Evolutionary conservation across 30 jellyfish, hydroid and myxozoan species (phyloP).

Genomic region (Cassiopea andromeda): DNA sequence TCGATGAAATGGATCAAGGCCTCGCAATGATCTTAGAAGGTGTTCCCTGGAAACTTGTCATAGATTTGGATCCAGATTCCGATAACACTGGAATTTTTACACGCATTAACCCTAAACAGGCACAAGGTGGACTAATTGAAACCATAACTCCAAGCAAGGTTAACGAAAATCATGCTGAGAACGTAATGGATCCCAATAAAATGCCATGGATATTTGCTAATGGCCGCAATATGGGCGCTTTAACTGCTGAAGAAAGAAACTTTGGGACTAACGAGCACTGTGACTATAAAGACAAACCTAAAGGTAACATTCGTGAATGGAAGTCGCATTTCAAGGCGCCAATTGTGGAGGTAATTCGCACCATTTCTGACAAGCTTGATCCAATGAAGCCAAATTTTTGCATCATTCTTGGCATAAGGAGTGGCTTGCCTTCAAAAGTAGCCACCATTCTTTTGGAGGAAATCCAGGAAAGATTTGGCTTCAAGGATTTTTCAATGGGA

Average conservation of each 20-base stretch:
- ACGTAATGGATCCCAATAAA: constrained; percentile 8
- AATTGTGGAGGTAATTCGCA: background rate
- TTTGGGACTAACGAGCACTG: background rate
- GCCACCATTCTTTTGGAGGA: constrained; percentile 23
- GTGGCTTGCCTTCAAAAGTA: constrained; percentile 8
- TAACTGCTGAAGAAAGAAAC: background rate
- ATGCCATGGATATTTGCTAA: constrained; percentile 64
- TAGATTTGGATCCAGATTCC: constrained; percentile 48
- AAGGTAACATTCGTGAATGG: constrained; percentile 8
- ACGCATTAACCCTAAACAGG: background rate
- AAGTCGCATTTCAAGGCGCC: constrained; percentile 18
- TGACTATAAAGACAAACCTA: constrained; percentile 2
- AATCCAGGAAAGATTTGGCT: constrained; percentile 10
- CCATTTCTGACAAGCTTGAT: constrained; percentile 34
- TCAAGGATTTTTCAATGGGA: constrained; percentile 5
- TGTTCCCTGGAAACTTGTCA: constrained; percentile 38
- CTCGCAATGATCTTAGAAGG: background rate
- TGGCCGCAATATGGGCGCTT: constrained; percentile 34
- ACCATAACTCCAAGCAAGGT: constrained; percentile 27
- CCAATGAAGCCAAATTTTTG: constrained; percentile 58
- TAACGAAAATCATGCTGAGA: background rate
- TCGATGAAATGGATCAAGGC: background rate
- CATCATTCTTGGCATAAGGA: constrained; percentile 12
- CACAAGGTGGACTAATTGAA: constrained; percentile 19
- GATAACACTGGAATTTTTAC: constrained; percentile 11